A percentile compares a stretch with the other conserved stretches of the same genome.
Conservation (phyloP, 2,888 invertebrate species). For the Drosophila lutescens region DNA sequence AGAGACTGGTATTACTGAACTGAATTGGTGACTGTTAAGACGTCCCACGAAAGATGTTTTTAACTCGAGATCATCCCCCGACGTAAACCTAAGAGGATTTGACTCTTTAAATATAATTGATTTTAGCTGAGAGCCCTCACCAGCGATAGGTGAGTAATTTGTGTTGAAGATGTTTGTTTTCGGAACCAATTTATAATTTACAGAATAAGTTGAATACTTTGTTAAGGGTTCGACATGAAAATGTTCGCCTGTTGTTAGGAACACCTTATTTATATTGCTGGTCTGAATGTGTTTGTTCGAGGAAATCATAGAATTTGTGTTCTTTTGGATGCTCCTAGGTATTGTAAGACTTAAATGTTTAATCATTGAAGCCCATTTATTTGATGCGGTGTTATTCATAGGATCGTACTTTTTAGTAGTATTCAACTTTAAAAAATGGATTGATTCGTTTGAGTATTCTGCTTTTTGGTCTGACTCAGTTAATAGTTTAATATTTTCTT, state of each 20-base stretch:
- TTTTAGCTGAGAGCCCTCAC: not conserved
- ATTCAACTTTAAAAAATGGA: not conserved
- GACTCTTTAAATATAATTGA: not conserved
- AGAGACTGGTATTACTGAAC: not conserved
- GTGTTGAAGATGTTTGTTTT: not conserved
- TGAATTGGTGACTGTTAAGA: not conserved
- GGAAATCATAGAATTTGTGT: not conserved
- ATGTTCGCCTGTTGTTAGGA: not conserved
- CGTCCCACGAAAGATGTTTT: not conserved
- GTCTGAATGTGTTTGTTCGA: not conserved
- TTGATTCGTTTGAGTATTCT: constrained; percentile 32
- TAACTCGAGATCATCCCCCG: not conserved
- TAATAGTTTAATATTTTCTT: not conserved
- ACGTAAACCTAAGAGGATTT: not conserved
- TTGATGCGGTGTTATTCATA: not conserved
- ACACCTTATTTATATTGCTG: not conserved
- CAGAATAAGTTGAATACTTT: not conserved
- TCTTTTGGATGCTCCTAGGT: constrained; percentile 3
- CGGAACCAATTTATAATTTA: not conserved
- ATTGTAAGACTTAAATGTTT: constrained; percentile 5
- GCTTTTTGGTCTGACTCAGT: constrained; percentile 40
- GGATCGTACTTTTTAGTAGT: not conserved
- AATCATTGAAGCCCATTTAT: not conserved
- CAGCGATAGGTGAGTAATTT: no score
- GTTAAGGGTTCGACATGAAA: not conserved